phyloP scores from a whole-genome alignment of 2,888 invertebrate species.

The Palloptera scutellata region DNA sequence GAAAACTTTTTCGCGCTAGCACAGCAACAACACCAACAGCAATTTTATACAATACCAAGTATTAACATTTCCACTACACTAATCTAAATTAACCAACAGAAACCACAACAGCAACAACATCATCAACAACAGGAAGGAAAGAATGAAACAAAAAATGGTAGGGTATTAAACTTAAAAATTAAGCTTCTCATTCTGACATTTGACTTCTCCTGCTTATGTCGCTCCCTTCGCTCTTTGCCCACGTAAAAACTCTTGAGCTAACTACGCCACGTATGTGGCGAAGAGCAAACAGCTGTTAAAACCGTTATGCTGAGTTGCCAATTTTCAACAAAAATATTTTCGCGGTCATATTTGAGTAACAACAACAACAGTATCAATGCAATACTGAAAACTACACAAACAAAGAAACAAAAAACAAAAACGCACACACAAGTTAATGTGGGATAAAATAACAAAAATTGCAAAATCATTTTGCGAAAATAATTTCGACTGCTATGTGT shows the following conservation, averaged over 20 bases:
- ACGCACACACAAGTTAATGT: too few species aligned
- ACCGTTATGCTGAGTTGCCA: constrained; percentile 14
- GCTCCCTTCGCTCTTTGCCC: neutral
- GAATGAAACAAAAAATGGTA: neutral
- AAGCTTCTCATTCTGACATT: neutral
- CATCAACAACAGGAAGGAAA: too few species aligned
- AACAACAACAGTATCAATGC: too few species aligned
- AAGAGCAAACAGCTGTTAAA: neutral
- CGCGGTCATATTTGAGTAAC: too few species aligned
- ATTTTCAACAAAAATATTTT: neutral
- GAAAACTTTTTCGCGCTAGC: too few species aligned
- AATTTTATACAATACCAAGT: too few species aligned
- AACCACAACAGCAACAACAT: too few species aligned
- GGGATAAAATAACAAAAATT: neutral
- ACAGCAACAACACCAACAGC: too few species aligned
- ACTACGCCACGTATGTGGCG: neutral
- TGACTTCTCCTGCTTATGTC: neutral
- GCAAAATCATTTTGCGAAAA: constrained; percentile 1
- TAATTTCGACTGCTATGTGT: constrained; percentile 5
- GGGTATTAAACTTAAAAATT: neutral
- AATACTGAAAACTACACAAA: too few species aligned
- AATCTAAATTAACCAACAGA: too few species aligned
- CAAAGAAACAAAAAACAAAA: too few species aligned
- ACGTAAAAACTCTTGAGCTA: neutral
- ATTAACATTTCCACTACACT: too few species aligned